phyloP scores from a whole-genome alignment of 2,797 vertebrate species.

The Rachycentron canadum region DNA sequence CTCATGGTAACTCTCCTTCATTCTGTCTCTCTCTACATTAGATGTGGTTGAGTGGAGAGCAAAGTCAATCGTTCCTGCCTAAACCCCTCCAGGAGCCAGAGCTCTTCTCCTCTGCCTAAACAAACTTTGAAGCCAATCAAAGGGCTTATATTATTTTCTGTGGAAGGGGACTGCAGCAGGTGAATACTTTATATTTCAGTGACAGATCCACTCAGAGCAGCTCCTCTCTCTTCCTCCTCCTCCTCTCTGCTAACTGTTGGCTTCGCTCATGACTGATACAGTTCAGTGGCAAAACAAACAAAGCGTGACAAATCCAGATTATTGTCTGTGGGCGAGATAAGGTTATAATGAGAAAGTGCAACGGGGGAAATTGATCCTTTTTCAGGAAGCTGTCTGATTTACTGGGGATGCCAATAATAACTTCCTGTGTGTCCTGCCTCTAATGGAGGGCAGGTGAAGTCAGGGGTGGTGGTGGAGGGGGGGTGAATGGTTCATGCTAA shows the following conservation, averaged over 20 bases:
- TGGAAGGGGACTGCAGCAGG: constrained; percentile 62
- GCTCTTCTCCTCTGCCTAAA: constrained; percentile 72
- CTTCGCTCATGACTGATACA: constrained; percentile 78
- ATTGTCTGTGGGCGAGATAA: constrained; percentile 86
- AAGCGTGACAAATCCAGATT: constrained; percentile 87
- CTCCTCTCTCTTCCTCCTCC: constrained; percentile 36
- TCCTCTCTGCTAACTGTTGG: constrained; percentile 55
- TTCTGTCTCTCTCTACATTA: constrained; percentile 66
- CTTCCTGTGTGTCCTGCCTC: constrained; percentile 81
- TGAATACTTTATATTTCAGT: constrained; percentile 72
- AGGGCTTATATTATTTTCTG: constrained; percentile 69
- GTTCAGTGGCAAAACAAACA: constrained; percentile 84
- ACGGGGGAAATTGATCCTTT: constrained; percentile 85
- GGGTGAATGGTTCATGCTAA: constrained; percentile 55
- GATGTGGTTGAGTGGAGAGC: constrained; percentile 72
- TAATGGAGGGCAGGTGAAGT: constrained; percentile 71
- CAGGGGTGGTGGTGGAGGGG: constrained; percentile 26
- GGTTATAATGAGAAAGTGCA: constrained; percentile 87
- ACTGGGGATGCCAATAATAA: constrained; percentile 82
- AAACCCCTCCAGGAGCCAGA: constrained; percentile 67
- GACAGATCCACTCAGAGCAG: constrained; percentile 55
- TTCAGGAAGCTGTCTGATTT: constrained; percentile 85
- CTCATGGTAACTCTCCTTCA: constrained; percentile 57
- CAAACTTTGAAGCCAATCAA: constrained; percentile 81
- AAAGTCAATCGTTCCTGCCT: constrained; percentile 69